Conservation (phyloP, 2,888 invertebrate genomes). For the Bellardia bayeri region DNA sequence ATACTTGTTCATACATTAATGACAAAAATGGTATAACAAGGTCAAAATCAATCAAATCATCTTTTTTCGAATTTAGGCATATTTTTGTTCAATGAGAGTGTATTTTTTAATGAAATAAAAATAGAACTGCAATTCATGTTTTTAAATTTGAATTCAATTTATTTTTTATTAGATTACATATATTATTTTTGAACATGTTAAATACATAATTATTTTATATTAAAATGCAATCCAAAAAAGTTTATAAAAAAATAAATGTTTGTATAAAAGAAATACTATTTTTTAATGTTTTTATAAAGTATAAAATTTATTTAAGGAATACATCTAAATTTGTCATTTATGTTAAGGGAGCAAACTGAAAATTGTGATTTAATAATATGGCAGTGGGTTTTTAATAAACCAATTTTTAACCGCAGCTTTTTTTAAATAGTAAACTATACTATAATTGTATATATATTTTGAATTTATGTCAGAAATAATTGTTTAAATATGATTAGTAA, state of each 20-base stretch:
- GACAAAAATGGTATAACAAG: slow-evolving; percentile 32
- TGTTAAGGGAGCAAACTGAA: slow-evolving; percentile 38
- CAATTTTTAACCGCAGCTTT: not conserved
- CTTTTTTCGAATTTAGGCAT: slow-evolving; percentile 5
- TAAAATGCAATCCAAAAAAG: slow-evolving; percentile 10
- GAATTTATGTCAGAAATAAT: too few species aligned
- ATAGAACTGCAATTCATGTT: not conserved
- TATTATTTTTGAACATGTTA: not conserved
- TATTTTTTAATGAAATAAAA: slow-evolving; percentile 7
- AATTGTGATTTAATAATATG: not conserved
- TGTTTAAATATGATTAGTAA: too few species aligned
- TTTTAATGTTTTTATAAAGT: not conserved
- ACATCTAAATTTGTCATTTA: slow-evolving; percentile 23
- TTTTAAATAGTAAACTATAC: not conserved
- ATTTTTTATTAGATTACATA: not conserved
- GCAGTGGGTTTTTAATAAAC: slow-evolving; percentile 16
- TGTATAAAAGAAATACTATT: slow-evolving; percentile 8
- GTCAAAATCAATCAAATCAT: slow-evolving; percentile 37
- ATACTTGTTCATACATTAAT: not conserved
- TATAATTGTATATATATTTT: too few species aligned
- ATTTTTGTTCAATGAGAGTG: not conserved
- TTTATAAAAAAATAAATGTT: not conserved
- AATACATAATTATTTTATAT: slow-evolving; percentile 11
- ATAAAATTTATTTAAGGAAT: slow-evolving; percentile 1
- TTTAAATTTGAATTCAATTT: not conserved